Percentiles rank a stretch among this genome's conserved stretches.
These are phyloP conservation scores for Dascyllus trimaculatus DNA, from an alignment of 2,113 vertebrate genomes.

Conservation along the genomic window DNA sequence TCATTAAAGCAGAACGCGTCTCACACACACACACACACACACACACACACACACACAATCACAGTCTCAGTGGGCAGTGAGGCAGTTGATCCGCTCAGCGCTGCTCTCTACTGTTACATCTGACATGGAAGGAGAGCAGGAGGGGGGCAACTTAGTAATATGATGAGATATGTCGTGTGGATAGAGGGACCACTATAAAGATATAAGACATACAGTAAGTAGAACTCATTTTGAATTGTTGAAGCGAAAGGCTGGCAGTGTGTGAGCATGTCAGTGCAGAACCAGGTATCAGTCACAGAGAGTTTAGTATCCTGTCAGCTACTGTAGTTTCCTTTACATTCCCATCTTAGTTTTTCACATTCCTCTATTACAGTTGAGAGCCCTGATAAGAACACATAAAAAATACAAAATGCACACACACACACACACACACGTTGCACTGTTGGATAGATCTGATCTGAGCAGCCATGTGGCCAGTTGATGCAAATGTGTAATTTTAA, in stretches of 20 bases:
- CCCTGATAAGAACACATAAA: too few species aligned
- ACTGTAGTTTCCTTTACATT: background rate
- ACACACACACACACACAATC: slow-evolving; percentile 38
- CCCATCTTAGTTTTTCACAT: too few species aligned
- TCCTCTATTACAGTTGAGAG: too few species aligned
- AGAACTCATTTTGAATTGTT: background rate
- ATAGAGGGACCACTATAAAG: background rate
- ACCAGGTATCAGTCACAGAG: background rate
- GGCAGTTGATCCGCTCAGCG: slow-evolving; percentile 64
- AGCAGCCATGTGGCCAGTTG: background rate
- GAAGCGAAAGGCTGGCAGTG: background rate
- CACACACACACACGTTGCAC: background rate
- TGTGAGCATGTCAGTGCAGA: background rate
- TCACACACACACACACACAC: slow-evolving; percentile 40
- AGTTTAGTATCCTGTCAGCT: background rate
- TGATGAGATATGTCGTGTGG: background rate
- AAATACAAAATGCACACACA: too few species aligned
- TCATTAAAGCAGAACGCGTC: slow-evolving; percentile 78
- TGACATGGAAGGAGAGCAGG: slow-evolving; percentile 40
- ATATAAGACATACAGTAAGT: background rate
- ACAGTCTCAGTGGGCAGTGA: slow-evolving; percentile 51
- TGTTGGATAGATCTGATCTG: background rate
- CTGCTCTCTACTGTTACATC: slow-evolving; percentile 42
- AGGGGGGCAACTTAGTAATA: background rate
- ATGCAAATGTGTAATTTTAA: slow-evolving; percentile 31